Evolutionary conservation across 2,113 vertebrate genomes (phyloP), one percentile per base, ranked within the genome.

Genomic region (Brachyhypopomus occidentalis): DNA sequence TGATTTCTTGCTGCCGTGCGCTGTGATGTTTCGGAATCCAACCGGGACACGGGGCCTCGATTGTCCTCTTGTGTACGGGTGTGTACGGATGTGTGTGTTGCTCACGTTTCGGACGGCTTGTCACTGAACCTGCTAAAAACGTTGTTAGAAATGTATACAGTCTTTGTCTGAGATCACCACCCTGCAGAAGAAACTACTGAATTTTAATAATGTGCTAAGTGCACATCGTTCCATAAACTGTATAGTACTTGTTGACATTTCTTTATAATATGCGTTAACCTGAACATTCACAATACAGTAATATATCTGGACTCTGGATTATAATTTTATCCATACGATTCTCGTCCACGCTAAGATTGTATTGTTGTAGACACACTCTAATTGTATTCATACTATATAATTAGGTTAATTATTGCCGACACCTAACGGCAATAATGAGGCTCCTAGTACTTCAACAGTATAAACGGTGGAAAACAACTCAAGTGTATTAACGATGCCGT

Each of bases 401-500:
- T 52, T 52, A 12, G 45, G 45, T 52, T 52, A n/a, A 58, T 59
- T 59, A 59, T 22, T n/a, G n/a, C n/a, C n/a, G n/a, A 59, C 56
- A 59, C 20, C 17, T n/a, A n/a, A 59, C n/a, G n/a, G 9, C n/a
- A 62, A 23, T 62, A 62, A 23, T 62, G 23, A 23, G 22, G 22
- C 59, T 23, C 22, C 16, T 20, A 5, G 34, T 27, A 27, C 19
- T 36, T 14, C 4, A 48, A 48, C 41, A 48, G n/a, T 8, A 62
- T 64, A 11, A 52, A 34, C 22, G 27, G 25, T 19, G 30, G 23
- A 36, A 64, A 41, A 17, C 4, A 63, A 52, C 48, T 12, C 41
- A 52, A 60, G 60, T 1, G 2, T 55, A 14, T 16, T 63, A 64
- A 84, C 41, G 64, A 62, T 73, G 78, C 76, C 75, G 64, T 77